These are phyloP conservation scores for Corythaeola cristata DNA, from an alignment of 2,113 vertebrate genomes.

Conservation along the genomic window DNA sequence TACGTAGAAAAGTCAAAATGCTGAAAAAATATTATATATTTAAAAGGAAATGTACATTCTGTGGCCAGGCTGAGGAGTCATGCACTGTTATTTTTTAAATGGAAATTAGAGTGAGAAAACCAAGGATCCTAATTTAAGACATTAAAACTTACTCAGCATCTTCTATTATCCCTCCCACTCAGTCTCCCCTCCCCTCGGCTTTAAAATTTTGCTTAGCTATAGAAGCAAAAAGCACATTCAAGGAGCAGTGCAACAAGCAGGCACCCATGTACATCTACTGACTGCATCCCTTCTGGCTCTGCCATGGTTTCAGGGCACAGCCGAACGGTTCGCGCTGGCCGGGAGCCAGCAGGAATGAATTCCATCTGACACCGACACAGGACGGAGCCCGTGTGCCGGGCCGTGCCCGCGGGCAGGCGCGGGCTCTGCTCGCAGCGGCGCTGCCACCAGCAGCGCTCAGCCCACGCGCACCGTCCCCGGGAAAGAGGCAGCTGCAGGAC, in stretches of 20 bases:
- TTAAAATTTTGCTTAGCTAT: background rate
- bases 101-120: background rate
- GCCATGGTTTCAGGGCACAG: background rate
- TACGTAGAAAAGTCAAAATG: background rate
- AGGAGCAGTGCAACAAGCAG: background rate
- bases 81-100: background rate
- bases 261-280: background rate
- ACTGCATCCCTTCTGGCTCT: background rate
- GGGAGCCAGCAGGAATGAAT: background rate
- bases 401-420: background rate
- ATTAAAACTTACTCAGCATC: background rate
- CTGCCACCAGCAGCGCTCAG: background rate
- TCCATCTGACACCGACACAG: too few species aligned
- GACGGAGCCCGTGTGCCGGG: background rate
- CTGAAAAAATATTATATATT: background rate
- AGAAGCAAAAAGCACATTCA: background rate
- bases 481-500: background rate
- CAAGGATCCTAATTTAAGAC: background rate
- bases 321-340: background rate
- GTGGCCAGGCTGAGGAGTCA: background rate
- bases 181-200: background rate
- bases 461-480: background rate
- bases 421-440: background rate
- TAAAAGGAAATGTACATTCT: background rate
- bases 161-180: background rate